phyloP scores from a whole-genome alignment of 2,113 vertebrate genomes.

The Turdus rufiventris region DNA sequence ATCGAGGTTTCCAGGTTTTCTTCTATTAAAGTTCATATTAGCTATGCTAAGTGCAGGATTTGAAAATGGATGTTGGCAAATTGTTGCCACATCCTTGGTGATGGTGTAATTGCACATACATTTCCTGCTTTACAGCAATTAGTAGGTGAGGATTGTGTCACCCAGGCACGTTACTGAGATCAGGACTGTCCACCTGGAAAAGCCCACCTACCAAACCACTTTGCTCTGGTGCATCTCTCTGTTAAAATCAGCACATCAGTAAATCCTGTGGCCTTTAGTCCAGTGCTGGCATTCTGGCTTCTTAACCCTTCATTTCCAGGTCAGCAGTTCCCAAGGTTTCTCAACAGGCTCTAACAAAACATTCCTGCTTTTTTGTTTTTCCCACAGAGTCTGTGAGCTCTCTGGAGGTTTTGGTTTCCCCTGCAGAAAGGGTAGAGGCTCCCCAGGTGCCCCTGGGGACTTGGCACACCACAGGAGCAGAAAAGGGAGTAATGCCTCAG shows the following conservation, averaged over 20 bases:
- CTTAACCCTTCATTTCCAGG: neutral
- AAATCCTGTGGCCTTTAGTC: neutral
- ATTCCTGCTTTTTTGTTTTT: neutral
- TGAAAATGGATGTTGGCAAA: neutral
- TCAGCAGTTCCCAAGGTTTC: neutral
- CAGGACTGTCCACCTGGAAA: neutral
- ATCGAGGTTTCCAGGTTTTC: neutral
- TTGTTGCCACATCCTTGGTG: neutral
- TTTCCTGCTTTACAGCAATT: neutral
- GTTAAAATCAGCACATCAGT: neutral
- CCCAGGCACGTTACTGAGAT: neutral
- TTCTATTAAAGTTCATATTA: neutral
- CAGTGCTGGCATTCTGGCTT: neutral
- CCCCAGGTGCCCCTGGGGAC: neutral
- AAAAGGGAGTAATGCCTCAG: neutral
- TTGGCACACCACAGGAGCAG: neutral
- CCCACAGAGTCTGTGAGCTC: neutral
- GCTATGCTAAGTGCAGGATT: neutral
- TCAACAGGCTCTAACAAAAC: neutral
- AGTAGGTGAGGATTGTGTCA: neutral
- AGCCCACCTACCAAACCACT: neutral
- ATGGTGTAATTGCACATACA: neutral
- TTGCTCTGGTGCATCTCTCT: neutral
- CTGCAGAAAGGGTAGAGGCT: neutral
- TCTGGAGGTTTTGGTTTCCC: neutral